These are phyloP conservation scores for Lasioglossum oenotherae DNA, from an alignment of 2,888 invertebrate genomes.

Conservation along the genomic window DNA sequence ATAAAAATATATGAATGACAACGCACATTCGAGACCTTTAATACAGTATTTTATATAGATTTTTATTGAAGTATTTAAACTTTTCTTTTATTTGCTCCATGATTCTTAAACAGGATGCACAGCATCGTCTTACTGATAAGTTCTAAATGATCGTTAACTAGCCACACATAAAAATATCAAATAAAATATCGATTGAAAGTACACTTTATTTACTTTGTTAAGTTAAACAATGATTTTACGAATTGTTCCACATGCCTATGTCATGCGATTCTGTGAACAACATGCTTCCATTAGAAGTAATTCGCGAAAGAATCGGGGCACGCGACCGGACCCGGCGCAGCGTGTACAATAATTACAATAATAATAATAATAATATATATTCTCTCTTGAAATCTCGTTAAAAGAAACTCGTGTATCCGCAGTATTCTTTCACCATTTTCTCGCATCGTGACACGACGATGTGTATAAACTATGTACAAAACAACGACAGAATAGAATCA, in stretches of 20 bases:
- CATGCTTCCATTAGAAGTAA: neutral
- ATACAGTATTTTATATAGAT: neutral
- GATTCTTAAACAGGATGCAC: neutral
- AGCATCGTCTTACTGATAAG: neutral
- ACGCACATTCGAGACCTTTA: neutral
- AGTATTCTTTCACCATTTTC: constrained; percentile 15
- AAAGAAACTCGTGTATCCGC: constrained; percentile 70
- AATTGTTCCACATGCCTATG: neutral
- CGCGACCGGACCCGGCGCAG: neutral
- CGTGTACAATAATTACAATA: constrained; percentile 35
- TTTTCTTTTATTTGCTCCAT: neutral
- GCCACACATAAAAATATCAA: neutral
- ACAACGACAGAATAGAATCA: constrained; percentile 72
- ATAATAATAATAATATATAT: constrained; percentile 43
- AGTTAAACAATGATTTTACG: constrained; percentile 1
- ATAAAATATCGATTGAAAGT: neutral
- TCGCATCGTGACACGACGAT: constrained; percentile 42
- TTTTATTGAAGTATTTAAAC: neutral
- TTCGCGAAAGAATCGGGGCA: neutral
- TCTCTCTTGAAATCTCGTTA: constrained; percentile 62
- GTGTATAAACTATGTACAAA: constrained; percentile 80
- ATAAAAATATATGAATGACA: neutral
- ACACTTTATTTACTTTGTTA: neutral
- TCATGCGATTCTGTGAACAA: neutral
- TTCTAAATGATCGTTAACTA: neutral